A percentile compares a stretch with the other conserved stretches of the same genome.
Conservation (phyloP, 1,140 invertebrate genomes). For the Drosophila willistoni region DNA sequence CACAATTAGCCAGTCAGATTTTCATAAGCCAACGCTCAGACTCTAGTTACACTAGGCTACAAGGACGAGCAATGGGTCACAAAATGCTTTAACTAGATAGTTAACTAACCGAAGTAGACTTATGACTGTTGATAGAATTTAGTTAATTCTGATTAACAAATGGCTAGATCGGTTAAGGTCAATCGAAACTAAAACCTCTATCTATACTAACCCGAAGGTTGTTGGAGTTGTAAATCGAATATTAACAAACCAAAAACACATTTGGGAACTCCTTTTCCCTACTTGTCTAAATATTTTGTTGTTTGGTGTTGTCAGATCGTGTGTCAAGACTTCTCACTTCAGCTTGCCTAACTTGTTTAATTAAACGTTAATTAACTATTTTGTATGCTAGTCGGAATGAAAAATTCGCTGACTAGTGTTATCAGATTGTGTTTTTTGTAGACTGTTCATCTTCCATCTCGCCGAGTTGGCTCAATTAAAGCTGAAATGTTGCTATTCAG, state of each 20-base stretch:
- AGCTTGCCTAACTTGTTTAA: background rate
- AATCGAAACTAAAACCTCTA: too few species aligned
- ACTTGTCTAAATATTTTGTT: background rate
- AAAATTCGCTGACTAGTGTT: constrained; percentile 3
- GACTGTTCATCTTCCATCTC: constrained; percentile 32
- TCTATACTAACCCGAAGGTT: too few species aligned
- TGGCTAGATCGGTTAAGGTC: too few species aligned
- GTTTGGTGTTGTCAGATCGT: background rate
- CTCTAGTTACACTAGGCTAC: background rate
- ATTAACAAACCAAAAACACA: too few species aligned
- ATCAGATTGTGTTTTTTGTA: constrained; percentile 15
- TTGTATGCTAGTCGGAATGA: background rate
- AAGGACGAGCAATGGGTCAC: background rate
- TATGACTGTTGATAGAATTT: too few species aligned
- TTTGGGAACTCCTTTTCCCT: too few species aligned
- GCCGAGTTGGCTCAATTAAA: constrained; percentile 69
- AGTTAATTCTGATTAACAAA: too few species aligned
- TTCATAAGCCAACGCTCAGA: background rate
- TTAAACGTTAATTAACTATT: constrained; percentile 1
- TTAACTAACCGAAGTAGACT: too few species aligned
- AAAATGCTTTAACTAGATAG: background rate
- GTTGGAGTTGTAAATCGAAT: too few species aligned
- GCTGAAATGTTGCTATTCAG: constrained; percentile 43
- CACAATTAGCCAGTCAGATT: constrained; percentile 29
- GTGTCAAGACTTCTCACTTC: background rate